phyloP scores from a whole-genome alignment of 2,888 invertebrate species.

The Plutella xylostella region DNA sequence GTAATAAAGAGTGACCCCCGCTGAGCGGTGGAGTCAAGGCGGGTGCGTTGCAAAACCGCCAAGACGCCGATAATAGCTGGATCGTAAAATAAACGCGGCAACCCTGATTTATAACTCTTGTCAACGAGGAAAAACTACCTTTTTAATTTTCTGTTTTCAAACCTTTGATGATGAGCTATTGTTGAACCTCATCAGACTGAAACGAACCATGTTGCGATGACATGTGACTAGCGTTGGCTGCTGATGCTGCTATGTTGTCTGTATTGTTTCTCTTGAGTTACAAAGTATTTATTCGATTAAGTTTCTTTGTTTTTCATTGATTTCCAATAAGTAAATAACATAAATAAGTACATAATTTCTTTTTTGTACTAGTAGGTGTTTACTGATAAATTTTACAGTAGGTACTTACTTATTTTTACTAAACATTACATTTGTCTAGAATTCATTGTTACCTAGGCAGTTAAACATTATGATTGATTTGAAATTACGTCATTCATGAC shows the following conservation, averaged over 20 bases:
- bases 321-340: background rate
- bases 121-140: conserved; percentile 55
- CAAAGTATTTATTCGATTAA: background rate
- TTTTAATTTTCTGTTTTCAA: conserved; percentile 48
- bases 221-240: background rate
- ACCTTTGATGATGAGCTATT: conserved; percentile 53
- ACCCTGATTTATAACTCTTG: conserved; percentile 55
- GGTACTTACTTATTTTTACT: no score
- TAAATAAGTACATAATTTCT: background rate
- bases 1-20: no score
- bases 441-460: no score
- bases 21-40: conserved; percentile 27
- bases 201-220: conserved; percentile 2
- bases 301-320: background rate
- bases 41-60: conserved; percentile 57
- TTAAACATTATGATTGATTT: no score
- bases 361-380: no score
- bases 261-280: no score
- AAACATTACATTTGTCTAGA: no score
- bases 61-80: conserved; percentile 59
- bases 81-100: conserved; percentile 61
- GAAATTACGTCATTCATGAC: no score
- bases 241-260: no score
- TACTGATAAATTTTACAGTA: no score
- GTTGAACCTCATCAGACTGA: conserved; percentile 31